These are phyloP conservation scores for Zapus hudsonius DNA, from an alignment of 2,113 vertebrate species.

Conservation along the genomic window DNA sequence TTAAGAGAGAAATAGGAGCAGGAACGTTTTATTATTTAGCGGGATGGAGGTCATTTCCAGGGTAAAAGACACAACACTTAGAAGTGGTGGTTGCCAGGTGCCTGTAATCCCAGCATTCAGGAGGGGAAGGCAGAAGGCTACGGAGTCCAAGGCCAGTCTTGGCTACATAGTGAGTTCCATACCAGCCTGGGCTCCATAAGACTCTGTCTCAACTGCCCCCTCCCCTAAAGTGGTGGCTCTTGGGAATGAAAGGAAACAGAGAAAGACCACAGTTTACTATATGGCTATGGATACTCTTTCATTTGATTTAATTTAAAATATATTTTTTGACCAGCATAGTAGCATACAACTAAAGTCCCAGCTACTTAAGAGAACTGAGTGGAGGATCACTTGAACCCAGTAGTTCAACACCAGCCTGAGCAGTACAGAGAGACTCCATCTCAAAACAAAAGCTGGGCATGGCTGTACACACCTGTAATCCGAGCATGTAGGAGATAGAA, in stretches of 20 bases:
- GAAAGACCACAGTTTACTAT: conserved; percentile 15
- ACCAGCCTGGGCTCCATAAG: too few species aligned
- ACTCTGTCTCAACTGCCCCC: too few species aligned
- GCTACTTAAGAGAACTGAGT: background rate
- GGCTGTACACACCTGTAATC: background rate
- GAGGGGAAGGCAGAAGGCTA: too few species aligned
- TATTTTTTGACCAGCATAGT: too few species aligned
- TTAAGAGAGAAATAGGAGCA: background rate
- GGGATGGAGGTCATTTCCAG: background rate
- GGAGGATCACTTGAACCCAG: background rate
- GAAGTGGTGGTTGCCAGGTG: background rate
- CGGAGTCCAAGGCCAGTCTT: too few species aligned
- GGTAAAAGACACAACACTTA: background rate
- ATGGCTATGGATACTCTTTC: background rate
- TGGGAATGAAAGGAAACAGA: background rate
- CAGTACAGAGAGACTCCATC: background rate
- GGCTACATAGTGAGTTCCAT: too few species aligned
- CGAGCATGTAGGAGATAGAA: too few species aligned
- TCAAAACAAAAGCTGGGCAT: background rate
- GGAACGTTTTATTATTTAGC: conserved; percentile 15
- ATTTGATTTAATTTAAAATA: too few species aligned
- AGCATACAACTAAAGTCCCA: background rate
- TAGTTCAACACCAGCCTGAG: background rate
- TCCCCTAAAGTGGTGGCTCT: background rate
- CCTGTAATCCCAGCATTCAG: too few species aligned